Evolutionary conservation across 2,113 vertebrate genomes (phyloP), one percentile per base, ranked within the genome.

Genomic region (Percina caprodes): DNA sequence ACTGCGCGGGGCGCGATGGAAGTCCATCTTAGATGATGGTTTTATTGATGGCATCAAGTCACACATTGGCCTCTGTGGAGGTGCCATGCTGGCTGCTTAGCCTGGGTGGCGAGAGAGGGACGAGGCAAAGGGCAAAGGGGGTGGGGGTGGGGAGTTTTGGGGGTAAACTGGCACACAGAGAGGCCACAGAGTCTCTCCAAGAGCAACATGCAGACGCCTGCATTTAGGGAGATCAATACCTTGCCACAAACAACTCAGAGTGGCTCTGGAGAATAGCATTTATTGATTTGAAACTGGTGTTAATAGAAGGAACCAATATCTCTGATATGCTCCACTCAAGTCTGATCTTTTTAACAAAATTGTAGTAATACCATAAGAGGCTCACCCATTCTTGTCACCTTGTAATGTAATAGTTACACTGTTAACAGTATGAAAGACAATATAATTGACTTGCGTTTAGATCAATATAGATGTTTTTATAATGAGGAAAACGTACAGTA

Each of bases 21-120:
- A 70, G n/a, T 84, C 81, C 82, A 86, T 42, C 68, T 91, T 66
- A 56, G 83, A 79, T 88, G 94, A 92, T 89, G 88, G 71, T 94
- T 93, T 95, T 93, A 96, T 96, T 92, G 96, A 95, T 93, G 88
- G 74, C 93, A 95, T 96, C 96, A 95, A 87, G 89, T 91, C 90
- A 94, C 95, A 96, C 94, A 72, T 92, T 61, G 86, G 91, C 91
- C 85, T 95, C 94, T 58, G 78, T 24, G 72, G 90, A 90, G 92
- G 84, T 77, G 89, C 81, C 82, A 77, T 2, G 74, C 77, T 67
- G 88, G 51, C 76, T 88, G 74, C 90, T 92, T 84, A 84, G 84
- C 79, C 69, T 60, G 65, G 69, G 63, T 82, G 82, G 81, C 2
- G 60, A 85, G 63, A 76, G 77, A 72, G 77, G 73, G 66, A 67